phyloP scores from a whole-genome alignment of 2,888 invertebrate genomes.

The Melanotus villosus region DNA sequence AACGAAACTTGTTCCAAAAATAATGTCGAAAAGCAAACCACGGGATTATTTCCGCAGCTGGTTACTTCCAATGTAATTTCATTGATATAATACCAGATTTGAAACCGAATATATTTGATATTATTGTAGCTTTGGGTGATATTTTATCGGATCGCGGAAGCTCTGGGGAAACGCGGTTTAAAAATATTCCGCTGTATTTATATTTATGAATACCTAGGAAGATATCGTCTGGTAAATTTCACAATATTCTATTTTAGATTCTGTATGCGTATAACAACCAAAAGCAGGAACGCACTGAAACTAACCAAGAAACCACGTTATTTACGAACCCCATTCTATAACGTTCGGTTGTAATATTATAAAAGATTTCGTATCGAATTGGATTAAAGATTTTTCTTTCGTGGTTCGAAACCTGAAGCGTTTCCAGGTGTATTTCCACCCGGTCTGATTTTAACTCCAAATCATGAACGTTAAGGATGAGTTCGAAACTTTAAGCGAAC shows the following conservation, averaged over 20 bases:
- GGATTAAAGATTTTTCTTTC: neutral
- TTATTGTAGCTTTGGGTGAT: constrained; percentile 46
- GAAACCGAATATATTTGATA: constrained; percentile 46
- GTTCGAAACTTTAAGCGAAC: constrained; percentile 24
- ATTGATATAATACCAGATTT: constrained; percentile 42
- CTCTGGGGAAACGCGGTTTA: constrained; percentile 45
- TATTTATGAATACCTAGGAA: constrained; percentile 42
- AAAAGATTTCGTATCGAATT: neutral
- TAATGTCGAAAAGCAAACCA: constrained; percentile 19
- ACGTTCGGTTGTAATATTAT: constrained; percentile 1
- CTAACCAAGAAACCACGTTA: constrained; percentile 32
- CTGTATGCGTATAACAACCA: constrained; percentile 38
- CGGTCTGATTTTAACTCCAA: constrained; percentile 4
- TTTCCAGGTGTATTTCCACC: neutral
- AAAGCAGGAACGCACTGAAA: constrained; percentile 28
- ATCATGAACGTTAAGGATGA: constrained; percentile 2
- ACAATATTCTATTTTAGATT: constrained; percentile 42
- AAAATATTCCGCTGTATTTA: constrained; percentile 44
- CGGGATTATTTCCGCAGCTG: constrained; percentile 36
- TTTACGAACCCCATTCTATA: constrained; percentile 25
- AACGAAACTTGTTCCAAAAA: constrained; percentile 4
- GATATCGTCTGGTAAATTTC: constrained; percentile 44
- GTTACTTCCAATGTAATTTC: constrained; percentile 42
- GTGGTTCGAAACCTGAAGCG: neutral
- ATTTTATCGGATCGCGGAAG: constrained; percentile 42